Evolutionary conservation across 2,113 vertebrate species (phyloP).

Genomic region (Hassar affinis): DNA sequence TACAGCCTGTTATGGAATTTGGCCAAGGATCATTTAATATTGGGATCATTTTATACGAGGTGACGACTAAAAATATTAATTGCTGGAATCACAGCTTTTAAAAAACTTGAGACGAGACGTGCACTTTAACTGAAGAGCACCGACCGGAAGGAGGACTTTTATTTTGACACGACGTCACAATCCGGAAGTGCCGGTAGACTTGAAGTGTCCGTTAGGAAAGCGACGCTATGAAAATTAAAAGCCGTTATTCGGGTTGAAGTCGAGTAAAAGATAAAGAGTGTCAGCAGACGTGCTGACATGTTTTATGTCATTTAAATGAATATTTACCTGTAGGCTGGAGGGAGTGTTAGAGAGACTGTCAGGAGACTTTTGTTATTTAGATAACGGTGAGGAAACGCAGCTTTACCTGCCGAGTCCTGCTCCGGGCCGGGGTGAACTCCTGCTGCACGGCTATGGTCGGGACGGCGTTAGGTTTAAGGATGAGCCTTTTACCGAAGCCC

Average conservation of each 20-base stretch:
- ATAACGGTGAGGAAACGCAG: too few relatives aligned
- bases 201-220: not conserved
- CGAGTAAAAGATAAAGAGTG: not conserved
- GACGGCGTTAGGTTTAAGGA: constrained; percentile 45
- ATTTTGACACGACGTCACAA: not conserved
- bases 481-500: constrained; percentile 27
- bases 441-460: constrained; percentile 27
- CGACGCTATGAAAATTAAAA: constrained; percentile 4
- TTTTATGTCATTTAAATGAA: too few relatives aligned
- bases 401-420: constrained; percentile 5
- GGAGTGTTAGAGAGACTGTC: too few relatives aligned
- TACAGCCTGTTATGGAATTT: not conserved
- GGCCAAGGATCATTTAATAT: too few relatives aligned
- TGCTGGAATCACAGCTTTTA: too few relatives aligned
- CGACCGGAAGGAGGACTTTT: not conserved
- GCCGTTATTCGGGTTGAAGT: not conserved
- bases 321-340: too few relatives aligned
- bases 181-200: not conserved
- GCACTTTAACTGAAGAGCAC: too few relatives aligned
- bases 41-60: too few relatives aligned
- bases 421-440: not conserved
- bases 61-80: too few relatives aligned
- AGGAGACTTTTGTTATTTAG: not conserved
- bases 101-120: too few relatives aligned
- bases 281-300: too few relatives aligned